Evolutionary conservation across 1,140 invertebrate genomes (phyloP).

Genomic region (Drosophila gunungcola): DNA sequence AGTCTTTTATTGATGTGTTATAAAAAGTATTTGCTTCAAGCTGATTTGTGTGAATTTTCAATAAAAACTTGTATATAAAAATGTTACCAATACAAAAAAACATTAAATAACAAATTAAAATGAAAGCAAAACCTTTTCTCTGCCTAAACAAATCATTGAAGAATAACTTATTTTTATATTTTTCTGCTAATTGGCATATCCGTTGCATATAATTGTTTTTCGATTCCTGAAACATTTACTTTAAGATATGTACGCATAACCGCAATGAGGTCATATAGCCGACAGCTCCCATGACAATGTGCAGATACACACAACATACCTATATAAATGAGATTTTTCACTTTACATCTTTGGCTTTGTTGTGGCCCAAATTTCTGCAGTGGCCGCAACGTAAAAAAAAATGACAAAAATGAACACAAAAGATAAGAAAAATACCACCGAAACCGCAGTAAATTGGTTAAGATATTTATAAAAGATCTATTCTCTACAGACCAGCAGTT

Average conservation of each 20-base stretch:
- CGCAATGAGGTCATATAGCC: slow-evolving; percentile 36
- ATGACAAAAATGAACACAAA: not conserved
- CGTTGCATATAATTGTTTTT: slow-evolving; percentile 4
- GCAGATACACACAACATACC: slow-evolving; percentile 18
- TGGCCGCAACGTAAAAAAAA: not conserved
- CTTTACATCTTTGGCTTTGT: slow-evolving; percentile 23
- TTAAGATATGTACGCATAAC: slow-evolving; percentile 14
- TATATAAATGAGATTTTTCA: slow-evolving; percentile 20
- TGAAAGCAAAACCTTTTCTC: too few species aligned
- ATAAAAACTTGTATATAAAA: too few species aligned
- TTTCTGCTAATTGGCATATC: slow-evolving; percentile 10
- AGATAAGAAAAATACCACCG: slow-evolving; percentile 5
- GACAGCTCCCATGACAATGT: slow-evolving; percentile 14
- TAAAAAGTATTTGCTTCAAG: too few species aligned
- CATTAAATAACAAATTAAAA: too few species aligned
- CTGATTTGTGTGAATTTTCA: too few species aligned
- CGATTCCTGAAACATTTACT: slow-evolving; percentile 26
- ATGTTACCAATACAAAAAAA: too few species aligned
- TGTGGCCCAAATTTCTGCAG: slow-evolving; percentile 27
- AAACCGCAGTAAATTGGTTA: slow-evolving; percentile 16
- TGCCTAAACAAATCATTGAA: not conserved
- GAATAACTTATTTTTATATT: not conserved
- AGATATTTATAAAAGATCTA: slow-evolving; percentile 12
- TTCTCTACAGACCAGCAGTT: slow-evolving; percentile 13
- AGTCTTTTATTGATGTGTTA: too few species aligned